Base-by-base conservation (phyloP, 2,797 vertebrate species). In the Sebastes taczanowskii region DNA sequence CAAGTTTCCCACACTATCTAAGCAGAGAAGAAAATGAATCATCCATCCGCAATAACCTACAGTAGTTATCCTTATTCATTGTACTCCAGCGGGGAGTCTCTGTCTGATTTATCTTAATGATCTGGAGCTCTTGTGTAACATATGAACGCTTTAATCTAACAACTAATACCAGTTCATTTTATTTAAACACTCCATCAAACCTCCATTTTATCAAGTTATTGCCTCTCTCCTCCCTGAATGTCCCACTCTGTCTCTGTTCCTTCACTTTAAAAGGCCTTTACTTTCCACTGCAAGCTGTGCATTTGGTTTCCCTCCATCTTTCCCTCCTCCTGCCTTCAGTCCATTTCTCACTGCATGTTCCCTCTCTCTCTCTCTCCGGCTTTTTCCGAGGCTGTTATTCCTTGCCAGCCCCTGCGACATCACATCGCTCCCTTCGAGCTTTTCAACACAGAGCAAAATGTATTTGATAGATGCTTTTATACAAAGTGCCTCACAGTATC, bases 401-500 rank as follows among this genome's bases (percentile, higher is more conserved):
- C 58, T 67, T 67, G 82, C 74, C 89, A 86, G 64, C 34, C 30
- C n/a, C 65, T 76, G 75, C 68, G n/a, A 76, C 74, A 80, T 76
- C 69, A 74, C 76, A 80, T 76, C 71, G 32, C 60, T 83, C 55
- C 70, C 80, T 78, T 86, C 60, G 53, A 82, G 80, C 74, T 79
- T 89, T 77, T 86, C 68, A 78, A 38, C 52, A 38, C 11, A 16
- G 76, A 89, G 61, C 61, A 63, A 85, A 83, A 84, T 78, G 74
- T 83, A 79, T 88, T 86, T 80, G 86, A 55, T 72, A 34, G 77
- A 90, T 74, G 90, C 89, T 92, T 91, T 91, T 88, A 91, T 90
- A 80, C 82, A 80, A 81, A 92, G 72, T 86, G 84, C 86, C 64
- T 79, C 35, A 22, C 52, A 22, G 78, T 70, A 75, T 78, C 71